Percentiles rank a stretch among this genome's conserved stretches.
Conservation (phyloP, 2,888 invertebrate species). For the Elysia crispata region DNA sequence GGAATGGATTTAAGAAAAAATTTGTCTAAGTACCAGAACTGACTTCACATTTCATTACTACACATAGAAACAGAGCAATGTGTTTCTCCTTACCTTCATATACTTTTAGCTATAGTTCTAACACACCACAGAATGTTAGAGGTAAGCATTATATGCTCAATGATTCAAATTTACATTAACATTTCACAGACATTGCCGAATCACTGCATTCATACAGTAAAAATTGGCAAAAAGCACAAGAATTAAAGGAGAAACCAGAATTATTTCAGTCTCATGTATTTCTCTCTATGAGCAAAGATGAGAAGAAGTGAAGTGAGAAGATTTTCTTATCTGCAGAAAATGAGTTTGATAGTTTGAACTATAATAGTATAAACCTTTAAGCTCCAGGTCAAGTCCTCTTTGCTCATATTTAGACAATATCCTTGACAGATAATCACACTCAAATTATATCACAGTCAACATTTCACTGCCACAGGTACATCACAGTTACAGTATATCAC, state of each 20-base stretch:
- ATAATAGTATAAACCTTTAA: background rate
- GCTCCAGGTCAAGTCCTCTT: background rate
- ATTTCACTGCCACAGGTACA: slow-evolving; percentile 33
- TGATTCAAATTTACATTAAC: background rate
- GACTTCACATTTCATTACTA: background rate
- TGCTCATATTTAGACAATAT: background rate
- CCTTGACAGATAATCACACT: slow-evolving; percentile 1
- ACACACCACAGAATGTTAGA: no score
- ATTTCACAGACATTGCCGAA: background rate
- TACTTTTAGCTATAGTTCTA: no score
- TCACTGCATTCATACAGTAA: background rate
- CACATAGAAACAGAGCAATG: background rate
- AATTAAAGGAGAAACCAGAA: background rate
- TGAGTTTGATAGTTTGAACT: background rate
- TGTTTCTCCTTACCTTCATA: no score
- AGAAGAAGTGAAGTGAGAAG: background rate
- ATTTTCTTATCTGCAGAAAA: background rate
- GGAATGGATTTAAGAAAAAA: slow-evolving; percentile 14
- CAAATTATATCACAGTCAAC: slow-evolving; percentile 17
- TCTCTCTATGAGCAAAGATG: background rate
- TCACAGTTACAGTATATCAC: background rate
- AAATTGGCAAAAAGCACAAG: background rate
- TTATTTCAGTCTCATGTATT: background rate
- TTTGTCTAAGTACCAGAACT: no score
- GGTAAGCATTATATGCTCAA: background rate